Base-by-base conservation (phyloP, 2,888 invertebrate species). In the Congeria kusceri region DNA sequence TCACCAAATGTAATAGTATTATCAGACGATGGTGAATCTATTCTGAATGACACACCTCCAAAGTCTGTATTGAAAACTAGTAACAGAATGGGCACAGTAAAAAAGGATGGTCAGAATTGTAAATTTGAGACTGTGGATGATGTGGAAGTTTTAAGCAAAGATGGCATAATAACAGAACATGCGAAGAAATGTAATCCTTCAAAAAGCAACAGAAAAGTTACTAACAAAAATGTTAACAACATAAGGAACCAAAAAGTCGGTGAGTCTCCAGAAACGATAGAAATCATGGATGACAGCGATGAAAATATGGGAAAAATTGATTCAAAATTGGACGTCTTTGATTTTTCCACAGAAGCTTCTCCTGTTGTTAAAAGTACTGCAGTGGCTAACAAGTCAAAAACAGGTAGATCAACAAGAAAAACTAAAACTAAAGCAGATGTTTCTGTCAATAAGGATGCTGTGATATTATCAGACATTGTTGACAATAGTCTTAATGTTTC, bases 341-440 rank as follows among this genome's bases (percentile, higher is more conserved):
- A 77, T 44, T 72, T 75, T 68, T 56, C 32, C 32, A 18, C 56
- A n/a, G 71, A 74, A 61, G 74, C 61, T 57, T 62, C 75, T 20
- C 57, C 67, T n/a, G 65, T 44, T 61, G 64, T 68, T n/a, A 39
- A 39, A 39, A 39, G 15, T 15, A 39, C 9, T 9, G 15, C 39
- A 1, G 3, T 39, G 39, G 62, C 32, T 25, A 72, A 65, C 47
- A 63, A 39, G 11, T 20, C 56, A 58, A 53, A 71, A 65, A 25
- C 32, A 44, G 58, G 46, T 15, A 65, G 57, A 49, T 49, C 58
- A 39, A 39, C 39, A 59, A 72, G 32, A 15, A 39, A 56, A 49
- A 20, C 59, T 47, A 49, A 25, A 25, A 7, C 59, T 39, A 58
- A 28, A 25, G n/a, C 28, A 15, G 64, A 56, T 47, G 39, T 25